phyloP scores from a whole-genome alignment of 2,888 invertebrate genomes.

The Bruchidius siliquastri region DNA sequence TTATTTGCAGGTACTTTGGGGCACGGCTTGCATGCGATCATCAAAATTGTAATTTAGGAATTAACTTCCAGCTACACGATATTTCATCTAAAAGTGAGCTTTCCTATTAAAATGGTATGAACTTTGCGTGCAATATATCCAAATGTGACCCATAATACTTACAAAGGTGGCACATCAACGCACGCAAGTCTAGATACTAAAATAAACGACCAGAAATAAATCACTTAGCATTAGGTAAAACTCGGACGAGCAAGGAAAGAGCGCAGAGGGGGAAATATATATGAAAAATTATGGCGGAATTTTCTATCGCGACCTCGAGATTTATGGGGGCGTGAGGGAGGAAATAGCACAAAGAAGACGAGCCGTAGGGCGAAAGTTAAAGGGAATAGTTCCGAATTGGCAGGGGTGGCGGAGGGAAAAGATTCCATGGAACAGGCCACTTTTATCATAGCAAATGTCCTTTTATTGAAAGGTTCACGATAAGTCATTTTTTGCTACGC shows the following conservation, averaged over 20 bases:
- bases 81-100: too few relatives aligned
- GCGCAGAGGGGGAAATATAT: constrained; percentile 22
- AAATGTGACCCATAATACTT: background rate
- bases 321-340: constrained; percentile 24
- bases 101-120: background rate
- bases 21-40: too few relatives aligned
- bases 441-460: background rate
- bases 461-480: background rate
- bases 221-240: constrained; percentile 26
- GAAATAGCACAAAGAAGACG: constrained; percentile 22
- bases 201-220: constrained; percentile 19
- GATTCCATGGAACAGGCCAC: constrained; percentile 4
- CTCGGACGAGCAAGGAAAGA: constrained; percentile 20
- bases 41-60: too few relatives aligned
- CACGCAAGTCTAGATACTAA: constrained; percentile 1
- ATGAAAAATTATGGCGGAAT: constrained; percentile 34
- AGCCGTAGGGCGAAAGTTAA: constrained; percentile 22
- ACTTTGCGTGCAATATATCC: background rate
- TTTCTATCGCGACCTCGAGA: constrained; percentile 26
- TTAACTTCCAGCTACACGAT: too few relatives aligned
- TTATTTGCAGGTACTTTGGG: too few relatives aligned
- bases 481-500: background rate
- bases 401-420: constrained; percentile 27
- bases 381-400: constrained; percentile 26
- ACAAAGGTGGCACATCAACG: background rate